phyloP scores from a whole-genome alignment of 2,888 invertebrate genomes.

The Drosophila macrospina region DNA sequence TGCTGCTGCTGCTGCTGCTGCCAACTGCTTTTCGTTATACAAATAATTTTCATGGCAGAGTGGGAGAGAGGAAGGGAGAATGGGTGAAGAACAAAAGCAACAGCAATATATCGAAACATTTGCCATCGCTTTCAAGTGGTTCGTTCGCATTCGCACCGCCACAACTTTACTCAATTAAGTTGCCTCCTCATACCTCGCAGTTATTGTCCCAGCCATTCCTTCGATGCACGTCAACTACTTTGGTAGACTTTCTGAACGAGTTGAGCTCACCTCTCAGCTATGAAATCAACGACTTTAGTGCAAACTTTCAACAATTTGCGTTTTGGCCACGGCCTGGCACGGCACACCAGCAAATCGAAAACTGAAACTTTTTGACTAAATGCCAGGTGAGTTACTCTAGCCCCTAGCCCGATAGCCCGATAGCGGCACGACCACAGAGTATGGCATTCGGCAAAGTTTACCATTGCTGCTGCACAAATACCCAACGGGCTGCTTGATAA shows the following conservation, averaged over 20 bases:
- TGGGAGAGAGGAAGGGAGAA: neutral
- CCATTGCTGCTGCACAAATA: constrained; percentile 76
- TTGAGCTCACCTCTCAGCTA: constrained; percentile 81
- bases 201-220: constrained; percentile 44
- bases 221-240: constrained; percentile 77
- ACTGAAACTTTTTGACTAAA: constrained; percentile 74
- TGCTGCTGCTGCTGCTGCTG: constrained; percentile 11
- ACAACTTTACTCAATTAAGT: constrained; percentile 79
- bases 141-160: constrained; percentile 70
- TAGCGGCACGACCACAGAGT: constrained; percentile 19
- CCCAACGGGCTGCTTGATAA: constrained; percentile 80
- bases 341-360: constrained; percentile 73
- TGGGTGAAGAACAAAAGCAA: constrained; percentile 28
- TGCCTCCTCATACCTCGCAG: constrained; percentile 36
- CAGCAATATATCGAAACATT: constrained; percentile 77
- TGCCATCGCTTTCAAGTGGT: constrained; percentile 71
- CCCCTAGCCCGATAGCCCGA: constrained; percentile 26
- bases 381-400: constrained; percentile 55
- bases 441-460: constrained; percentile 71
- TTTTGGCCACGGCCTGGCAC: constrained; percentile 79
- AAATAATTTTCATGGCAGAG: constrained; percentile 40
- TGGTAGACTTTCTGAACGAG: constrained; percentile 80
- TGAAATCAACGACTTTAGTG: constrained; percentile 80
- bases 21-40: constrained; percentile 32
- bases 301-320: constrained; percentile 81